These are phyloP conservation scores for Acanthiza pusilla DNA, from an alignment of 2,797 vertebrate genomes.

Conservation along the genomic window DNA sequence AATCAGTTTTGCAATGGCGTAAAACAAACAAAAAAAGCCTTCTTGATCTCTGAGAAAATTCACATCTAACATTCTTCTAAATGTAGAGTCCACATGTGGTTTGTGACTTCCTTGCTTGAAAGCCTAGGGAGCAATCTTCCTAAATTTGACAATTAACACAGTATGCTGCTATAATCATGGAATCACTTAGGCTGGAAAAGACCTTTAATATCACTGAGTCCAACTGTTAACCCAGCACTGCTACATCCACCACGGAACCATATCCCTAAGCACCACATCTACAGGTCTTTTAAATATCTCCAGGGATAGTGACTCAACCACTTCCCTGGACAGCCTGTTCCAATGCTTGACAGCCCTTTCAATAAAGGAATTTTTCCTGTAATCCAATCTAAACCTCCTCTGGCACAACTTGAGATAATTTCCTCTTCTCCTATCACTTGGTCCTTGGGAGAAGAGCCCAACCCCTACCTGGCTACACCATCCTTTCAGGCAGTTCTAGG, in stretches of 20 bases:
- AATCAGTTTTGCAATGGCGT: neutral
- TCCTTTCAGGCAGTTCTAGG: neutral
- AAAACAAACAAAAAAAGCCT: neutral
- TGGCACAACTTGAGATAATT: neutral
- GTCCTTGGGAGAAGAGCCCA: neutral
- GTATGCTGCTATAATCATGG: neutral
- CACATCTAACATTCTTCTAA: neutral
- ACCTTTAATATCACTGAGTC: neutral
- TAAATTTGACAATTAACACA: neutral
- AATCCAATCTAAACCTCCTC: neutral
- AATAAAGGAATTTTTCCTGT: neutral
- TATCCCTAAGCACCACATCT: neutral
- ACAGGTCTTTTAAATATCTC: neutral
- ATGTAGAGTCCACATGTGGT: neutral
- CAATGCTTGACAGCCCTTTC: neutral
- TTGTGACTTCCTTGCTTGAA: neutral
- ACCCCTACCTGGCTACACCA: accelerated
- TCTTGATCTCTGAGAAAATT: neutral
- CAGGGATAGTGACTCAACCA: neutral
- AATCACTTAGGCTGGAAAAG: neutral
- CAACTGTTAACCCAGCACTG: neutral
- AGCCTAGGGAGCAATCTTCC: neutral
- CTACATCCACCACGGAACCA: neutral
- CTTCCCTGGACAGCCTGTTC: neutral
- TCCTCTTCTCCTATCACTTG: neutral